These are phyloP conservation scores for Vanessa tameamea DNA, from an alignment of 1,140 invertebrate species.

Conservation along the genomic window DNA sequence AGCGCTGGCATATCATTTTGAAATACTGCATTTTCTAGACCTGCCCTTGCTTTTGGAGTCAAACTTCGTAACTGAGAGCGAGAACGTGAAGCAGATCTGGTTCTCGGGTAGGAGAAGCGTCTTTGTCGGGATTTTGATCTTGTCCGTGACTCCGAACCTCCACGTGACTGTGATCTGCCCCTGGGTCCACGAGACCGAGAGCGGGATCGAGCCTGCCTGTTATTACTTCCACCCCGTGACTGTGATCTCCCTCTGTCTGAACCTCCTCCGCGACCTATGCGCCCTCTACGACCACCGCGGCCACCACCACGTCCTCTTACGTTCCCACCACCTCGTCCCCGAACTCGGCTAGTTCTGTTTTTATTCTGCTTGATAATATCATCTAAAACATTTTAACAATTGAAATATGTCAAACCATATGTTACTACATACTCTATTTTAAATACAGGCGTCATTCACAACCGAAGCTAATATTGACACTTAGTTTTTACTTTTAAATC, in stretches of 20 bases:
- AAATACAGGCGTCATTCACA: neutral
- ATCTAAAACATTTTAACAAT: constrained; percentile 48
- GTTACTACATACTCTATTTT: neutral
- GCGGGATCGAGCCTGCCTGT: constrained; percentile 49
- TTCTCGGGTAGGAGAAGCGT: constrained; percentile 54
- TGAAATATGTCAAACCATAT: neutral
- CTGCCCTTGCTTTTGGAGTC: constrained; percentile 69
- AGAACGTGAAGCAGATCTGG: constrained; percentile 58
- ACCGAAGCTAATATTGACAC: neutral
- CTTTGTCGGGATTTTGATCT: constrained; percentile 61
- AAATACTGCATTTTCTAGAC: constrained; percentile 54
- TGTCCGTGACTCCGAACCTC: constrained; percentile 47
- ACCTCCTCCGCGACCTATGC: constrained; percentile 46
- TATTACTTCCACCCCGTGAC: constrained; percentile 43
- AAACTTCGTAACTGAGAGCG: constrained; percentile 59
- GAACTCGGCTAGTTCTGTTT: constrained; percentile 59
- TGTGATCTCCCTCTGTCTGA: constrained; percentile 46
- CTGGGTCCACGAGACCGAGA: constrained; percentile 53
- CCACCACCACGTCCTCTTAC: constrained; percentile 55
- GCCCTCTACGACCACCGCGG: constrained; percentile 48
- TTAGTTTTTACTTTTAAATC: neutral
- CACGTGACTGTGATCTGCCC: constrained; percentile 44
- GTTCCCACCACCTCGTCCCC: constrained; percentile 61
- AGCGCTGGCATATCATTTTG: constrained; percentile 54
- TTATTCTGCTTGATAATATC: constrained; percentile 71